Evolutionary conservation across 2,797 vertebrate genomes (phyloP).

Genomic region (Lepus townsendii): DNA sequence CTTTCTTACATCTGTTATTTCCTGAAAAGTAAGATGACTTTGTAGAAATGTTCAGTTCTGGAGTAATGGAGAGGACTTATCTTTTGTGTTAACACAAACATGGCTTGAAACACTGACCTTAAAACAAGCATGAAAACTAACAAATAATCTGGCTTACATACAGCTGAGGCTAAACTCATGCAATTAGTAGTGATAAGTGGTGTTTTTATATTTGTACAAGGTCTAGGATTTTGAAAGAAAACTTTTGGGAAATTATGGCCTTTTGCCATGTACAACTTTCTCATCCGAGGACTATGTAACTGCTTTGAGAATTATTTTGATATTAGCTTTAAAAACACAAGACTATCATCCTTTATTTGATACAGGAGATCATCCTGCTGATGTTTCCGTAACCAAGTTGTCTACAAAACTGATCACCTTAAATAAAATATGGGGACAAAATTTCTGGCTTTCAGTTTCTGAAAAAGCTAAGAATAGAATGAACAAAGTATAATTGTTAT

Average conservation of each 20-base stretch:
- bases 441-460: constrained; percentile 37
- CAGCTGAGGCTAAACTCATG: constrained; percentile 36
- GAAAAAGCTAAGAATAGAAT: constrained; percentile 44
- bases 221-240: constrained; percentile 51
- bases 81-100: constrained; percentile 47
- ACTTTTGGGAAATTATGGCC: constrained; percentile 37
- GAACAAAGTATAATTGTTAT: constrained; percentile 35
- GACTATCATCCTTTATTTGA: constrained; percentile 52
- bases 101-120: constrained; percentile 55
- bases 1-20: constrained; percentile 19
- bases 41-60: constrained; percentile 43
- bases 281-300: neutral
- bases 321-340: constrained; percentile 23
- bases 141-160: constrained; percentile 24
- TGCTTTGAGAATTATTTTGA: neutral
- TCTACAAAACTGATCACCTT: constrained; percentile 47
- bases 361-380: constrained; percentile 52
- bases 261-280: neutral
- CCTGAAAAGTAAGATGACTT: constrained; percentile 37
- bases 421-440: constrained; percentile 65
- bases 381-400: constrained; percentile 56
- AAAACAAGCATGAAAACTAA: constrained; percentile 62
- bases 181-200: constrained; percentile 44
- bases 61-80: neutral
- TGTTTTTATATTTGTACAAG: constrained; percentile 59